A percentile compares a stretch with the other conserved stretches of the same genome.
Evolutionary conservation across 2,888 invertebrate species (phyloP).

Genomic region (Scaptomyza parva): DNA sequence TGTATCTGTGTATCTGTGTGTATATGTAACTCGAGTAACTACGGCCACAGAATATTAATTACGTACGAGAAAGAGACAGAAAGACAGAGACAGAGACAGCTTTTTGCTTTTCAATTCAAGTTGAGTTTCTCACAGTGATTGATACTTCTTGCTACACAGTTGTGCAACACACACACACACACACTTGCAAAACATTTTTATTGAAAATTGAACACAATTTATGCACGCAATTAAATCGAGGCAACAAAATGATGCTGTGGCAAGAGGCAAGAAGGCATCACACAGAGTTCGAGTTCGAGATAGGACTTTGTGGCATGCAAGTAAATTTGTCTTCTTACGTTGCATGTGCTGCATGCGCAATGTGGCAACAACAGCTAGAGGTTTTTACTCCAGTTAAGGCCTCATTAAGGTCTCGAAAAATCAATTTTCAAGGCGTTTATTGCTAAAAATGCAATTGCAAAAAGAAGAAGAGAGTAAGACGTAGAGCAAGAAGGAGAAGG

Average conservation of each 20-base stretch:
- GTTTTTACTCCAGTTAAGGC: constrained; percentile 11
- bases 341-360: constrained; percentile 75
- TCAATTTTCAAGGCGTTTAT: constrained; percentile 50
- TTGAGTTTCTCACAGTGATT: constrained; percentile 71
- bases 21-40: constrained; percentile 26
- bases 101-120: constrained; percentile 27
- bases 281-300: too few relatives aligned
- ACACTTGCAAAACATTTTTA: constrained; percentile 48
- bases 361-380: constrained; percentile 20
- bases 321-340: constrained; percentile 70
- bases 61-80: constrained; percentile 46
- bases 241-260: constrained; percentile 24
- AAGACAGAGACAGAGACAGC: constrained; percentile 9
- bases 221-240: constrained; percentile 76
- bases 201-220: constrained; percentile 77
- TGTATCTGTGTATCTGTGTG: constrained; percentile 36
- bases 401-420: constrained; percentile 59
- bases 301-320: constrained; percentile 76
- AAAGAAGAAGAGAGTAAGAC: constrained; percentile 17
- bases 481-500: too few relatives aligned
- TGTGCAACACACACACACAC: constrained; percentile 50
- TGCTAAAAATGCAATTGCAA: constrained; percentile 38
- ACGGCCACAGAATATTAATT: constrained; percentile 75
- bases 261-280: too few relatives aligned
- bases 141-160: constrained; percentile 58